A percentile compares a stretch with the other conserved stretches of the same genome.
Conservation (phyloP, 2,797 vertebrate genomes). For the Molossus molossus region DNA sequence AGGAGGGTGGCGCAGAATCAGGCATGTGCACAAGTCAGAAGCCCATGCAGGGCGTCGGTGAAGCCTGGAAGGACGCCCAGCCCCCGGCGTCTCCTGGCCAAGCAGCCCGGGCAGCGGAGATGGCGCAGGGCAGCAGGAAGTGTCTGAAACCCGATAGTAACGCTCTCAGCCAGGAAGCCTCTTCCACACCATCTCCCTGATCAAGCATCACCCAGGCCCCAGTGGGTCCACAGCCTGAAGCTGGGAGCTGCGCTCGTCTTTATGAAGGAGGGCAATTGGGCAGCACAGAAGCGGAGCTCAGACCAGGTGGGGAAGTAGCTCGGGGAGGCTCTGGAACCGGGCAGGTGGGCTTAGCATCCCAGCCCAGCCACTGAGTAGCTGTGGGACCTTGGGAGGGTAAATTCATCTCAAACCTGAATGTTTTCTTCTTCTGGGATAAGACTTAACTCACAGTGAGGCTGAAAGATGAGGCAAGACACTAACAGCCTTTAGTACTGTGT, state of each 20-base stretch:
- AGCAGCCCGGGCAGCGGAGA: not conserved
- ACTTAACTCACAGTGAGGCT: not conserved
- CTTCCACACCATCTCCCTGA: not conserved
- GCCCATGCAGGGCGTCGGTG: not conserved
- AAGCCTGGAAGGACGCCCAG: not conserved
- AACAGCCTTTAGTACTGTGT: not conserved
- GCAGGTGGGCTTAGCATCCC: not conserved
- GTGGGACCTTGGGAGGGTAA: not conserved
- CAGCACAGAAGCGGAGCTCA: not conserved
- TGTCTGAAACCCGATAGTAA: not conserved
- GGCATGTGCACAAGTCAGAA: not conserved
- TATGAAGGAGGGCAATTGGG: not conserved
- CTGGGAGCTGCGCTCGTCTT: not conserved
- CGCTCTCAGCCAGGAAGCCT: not conserved
- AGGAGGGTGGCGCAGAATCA: not conserved
- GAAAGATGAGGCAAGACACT: not conserved
- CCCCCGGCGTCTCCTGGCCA: not conserved
- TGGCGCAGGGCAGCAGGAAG: not conserved
- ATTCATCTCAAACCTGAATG: slow-evolving; percentile 34
- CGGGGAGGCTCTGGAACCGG: not conserved
- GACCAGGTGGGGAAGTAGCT: not conserved
- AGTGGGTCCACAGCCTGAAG: not conserved
- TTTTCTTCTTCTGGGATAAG: slow-evolving; percentile 62
- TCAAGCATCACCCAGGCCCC: not conserved
- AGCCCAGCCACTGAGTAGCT: not conserved